These are phyloP conservation scores for Ormyrus nitidulus DNA, from an alignment of 2,888 invertebrate genomes.

Conservation along the genomic window DNA sequence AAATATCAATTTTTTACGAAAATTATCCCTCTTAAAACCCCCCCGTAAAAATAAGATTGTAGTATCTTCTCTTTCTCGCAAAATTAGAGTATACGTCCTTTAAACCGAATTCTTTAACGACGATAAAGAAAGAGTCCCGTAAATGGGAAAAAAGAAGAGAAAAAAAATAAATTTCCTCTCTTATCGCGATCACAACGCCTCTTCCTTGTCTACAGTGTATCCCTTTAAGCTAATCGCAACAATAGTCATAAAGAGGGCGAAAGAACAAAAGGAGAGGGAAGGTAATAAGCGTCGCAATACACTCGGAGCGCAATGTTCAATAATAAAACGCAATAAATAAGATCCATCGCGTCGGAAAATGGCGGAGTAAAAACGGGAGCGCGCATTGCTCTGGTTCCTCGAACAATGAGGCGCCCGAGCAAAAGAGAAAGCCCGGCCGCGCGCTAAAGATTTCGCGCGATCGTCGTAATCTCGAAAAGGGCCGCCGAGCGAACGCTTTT, in stretches of 20 bases:
- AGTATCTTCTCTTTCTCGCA: no score
- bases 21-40: no score
- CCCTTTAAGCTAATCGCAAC: conserved; percentile 5
- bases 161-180: conserved; percentile 16
- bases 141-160: not conserved
- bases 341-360: conserved; percentile 31
- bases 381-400: conserved; percentile 2
- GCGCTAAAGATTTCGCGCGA: conserved; percentile 46
- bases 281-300: not conserved
- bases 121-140: conserved; percentile 20
- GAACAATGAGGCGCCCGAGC: conserved; percentile 31
- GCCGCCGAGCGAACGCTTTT: conserved; percentile 37
- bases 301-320: not conserved
- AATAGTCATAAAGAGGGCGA: not conserved
- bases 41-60: no score
- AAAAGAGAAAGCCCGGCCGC: not conserved
- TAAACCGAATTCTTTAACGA: not conserved
- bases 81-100: not conserved
- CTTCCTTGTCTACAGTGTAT: not conserved
- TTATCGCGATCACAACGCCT: conserved; percentile 12
- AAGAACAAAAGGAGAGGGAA: conserved; percentile 1
- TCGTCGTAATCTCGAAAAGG: conserved; percentile 46
- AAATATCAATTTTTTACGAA: no score
- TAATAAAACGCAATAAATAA: conserved; percentile 48
- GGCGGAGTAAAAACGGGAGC: conserved; percentile 33